Base-by-base conservation (phyloP, 2,113 vertebrate genomes). In the Paradoxurus hermaphroditus region DNA sequence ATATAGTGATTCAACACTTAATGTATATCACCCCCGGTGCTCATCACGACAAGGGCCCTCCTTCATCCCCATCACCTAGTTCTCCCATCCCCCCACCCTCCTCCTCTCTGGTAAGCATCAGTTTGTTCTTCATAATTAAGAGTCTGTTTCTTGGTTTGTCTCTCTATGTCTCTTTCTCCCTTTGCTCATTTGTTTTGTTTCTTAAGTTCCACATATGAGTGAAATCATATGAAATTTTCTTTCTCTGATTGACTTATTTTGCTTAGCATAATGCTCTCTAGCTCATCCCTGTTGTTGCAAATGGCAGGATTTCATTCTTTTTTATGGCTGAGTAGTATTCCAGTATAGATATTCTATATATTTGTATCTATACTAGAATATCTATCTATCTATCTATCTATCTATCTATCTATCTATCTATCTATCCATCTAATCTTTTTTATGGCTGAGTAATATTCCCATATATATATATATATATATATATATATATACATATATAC, bases 1-100 rank as follows among this genome's bases (percentile, higher is more conserved):
- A 1, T 75, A 18, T 27, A 14, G 5, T 41, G 72, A 29, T 46
- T 46, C 73, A 46, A 4, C 39, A 44, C 41, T 46, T 44, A 1
- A 1, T 4, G 8, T 46, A 46, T 7, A 18, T 9, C 27, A 16
- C 6, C 41, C 6, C 41, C 0, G 1, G 41, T 18, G 73, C 73
- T 46, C 27, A 31, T 46, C 27, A 31, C 4, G 36, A 39, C 41
- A 31, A 77, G 27, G 9, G 27, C 73, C 44, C 14, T 12, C 73
- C 41, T 46, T 44, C 4, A 15, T 29, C 14, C 21, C 73, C 15
- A 5, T 31, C 41, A 46, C 73, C 27, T 46, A 14, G 46, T 29
- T 31, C 41, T 8, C 41, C 72, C 36, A 27, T 14, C 36, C 23
- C 18, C 36, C 9, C 36, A 10, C 6, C 39, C 13, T 14, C 25